Percentiles rank a stretch among this genome's conserved stretches.
Conservation (phyloP, 2,888 invertebrate species). For the Achlya flavicornis region DNA sequence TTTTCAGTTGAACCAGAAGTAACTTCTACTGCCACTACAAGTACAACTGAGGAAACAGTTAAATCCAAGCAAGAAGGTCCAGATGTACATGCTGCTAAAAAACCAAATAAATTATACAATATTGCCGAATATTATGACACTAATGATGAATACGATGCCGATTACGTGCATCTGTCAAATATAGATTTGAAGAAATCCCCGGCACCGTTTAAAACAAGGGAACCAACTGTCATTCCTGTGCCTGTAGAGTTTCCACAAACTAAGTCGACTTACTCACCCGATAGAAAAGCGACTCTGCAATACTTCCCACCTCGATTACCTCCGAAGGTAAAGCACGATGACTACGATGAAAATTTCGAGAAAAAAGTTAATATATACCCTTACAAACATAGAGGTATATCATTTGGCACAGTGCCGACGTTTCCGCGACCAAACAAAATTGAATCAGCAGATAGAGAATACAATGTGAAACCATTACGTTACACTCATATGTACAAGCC, state of each 20-base stretch:
- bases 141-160: constrained; percentile 65
- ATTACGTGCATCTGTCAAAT: constrained; percentile 63
- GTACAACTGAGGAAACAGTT: constrained; percentile 10
- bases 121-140: constrained; percentile 64
- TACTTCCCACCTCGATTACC: constrained; percentile 68
- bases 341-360: constrained; percentile 53
- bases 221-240: constrained; percentile 26
- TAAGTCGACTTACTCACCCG: constrained; percentile 40
- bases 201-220: constrained; percentile 23
- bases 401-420: constrained; percentile 28
- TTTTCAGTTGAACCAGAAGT: not conserved
- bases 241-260: constrained; percentile 34
- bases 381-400: constrained; percentile 28
- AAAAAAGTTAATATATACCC: constrained; percentile 52
- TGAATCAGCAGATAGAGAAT: constrained; percentile 3
- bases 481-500: constrained; percentile 22
- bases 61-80: constrained; percentile 26
- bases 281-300: constrained; percentile 66
- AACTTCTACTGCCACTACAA: not conserved
- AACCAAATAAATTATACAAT: constrained; percentile 51
- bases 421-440: constrained; percentile 12
- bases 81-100: constrained; percentile 37
- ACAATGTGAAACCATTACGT: constrained; percentile 8
- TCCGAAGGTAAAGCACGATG: constrained; percentile 48
- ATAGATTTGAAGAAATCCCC: constrained; percentile 68